A percentile compares a stretch with the other conserved stretches of the same genome.
Evolutionary conservation across 2,113 vertebrate genomes (phyloP).

Genomic region (Anguilla japonica): DNA sequence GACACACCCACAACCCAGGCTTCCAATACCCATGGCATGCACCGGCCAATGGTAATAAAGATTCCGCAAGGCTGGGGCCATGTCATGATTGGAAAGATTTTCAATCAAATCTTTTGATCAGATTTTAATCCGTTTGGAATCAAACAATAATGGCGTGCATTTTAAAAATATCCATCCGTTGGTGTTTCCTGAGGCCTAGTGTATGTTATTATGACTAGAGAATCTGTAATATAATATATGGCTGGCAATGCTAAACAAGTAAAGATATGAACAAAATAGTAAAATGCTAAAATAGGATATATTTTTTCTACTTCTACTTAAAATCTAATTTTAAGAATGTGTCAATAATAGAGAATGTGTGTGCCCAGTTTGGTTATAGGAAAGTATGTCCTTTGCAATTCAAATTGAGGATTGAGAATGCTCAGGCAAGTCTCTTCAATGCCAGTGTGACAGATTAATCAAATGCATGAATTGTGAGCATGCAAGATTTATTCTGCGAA

Average conservation of each 20-base stretch:
- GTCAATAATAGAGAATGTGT: background rate
- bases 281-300: background rate
- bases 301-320: background rate
- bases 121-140: no score
- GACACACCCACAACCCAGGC: background rate
- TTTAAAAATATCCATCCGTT: no score
- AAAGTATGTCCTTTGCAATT: background rate
- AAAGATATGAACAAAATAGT: background rate
- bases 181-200: no score
- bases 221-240: no score
- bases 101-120: no score
- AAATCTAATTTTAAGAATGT: background rate
- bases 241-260: no score
- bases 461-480: conserved; percentile 7
- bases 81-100: no score
- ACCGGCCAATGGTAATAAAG: background rate
- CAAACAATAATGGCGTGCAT: no score
- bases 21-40: background rate
- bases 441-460: background rate
- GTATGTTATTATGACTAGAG: no score
- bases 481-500: background rate
- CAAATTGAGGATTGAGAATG: background rate
- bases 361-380: background rate
- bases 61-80: background rate
- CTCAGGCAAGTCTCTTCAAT: background rate